Base-by-base conservation (phyloP, 1,140 invertebrate species). In the Vollenhovia emeryi region DNA sequence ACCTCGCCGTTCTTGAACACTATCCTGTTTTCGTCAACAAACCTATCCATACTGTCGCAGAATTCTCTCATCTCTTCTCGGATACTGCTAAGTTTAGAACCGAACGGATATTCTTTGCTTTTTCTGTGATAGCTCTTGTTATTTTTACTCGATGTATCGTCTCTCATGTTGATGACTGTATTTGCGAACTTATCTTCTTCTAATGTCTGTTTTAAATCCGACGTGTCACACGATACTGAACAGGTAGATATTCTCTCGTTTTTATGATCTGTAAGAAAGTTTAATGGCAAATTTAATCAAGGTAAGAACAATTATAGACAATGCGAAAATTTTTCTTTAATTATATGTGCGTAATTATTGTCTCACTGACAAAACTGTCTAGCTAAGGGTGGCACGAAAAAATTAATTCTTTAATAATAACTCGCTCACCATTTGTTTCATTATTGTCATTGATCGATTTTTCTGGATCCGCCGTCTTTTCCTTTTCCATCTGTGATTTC, bases 51-150 rank as follows among this genome's bases (percentile, higher is more conserved):
- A 13, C 59, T 64, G 1, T 36, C 59, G 40, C 85, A 90, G 68
- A 92, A 92, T 11, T 90, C 78, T 69, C 80, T 87, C 87, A 93
- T 92, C 8, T 90, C 91, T 66, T 88, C 75, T 18, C 91, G 91
- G 62, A 92, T 92, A 21, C 88, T 90, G 55, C 60, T 89, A 59
- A 90, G 30, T 55, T 87, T 82, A 21, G 40, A 60, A 55, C 59
- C 69, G 18, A 90, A 84, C 9, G 69, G 45, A 48, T 48, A 45
- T 0, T 40, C 24, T 11, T 75, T 52, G 1, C 43, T 57, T 45
- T 66, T 89, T 48, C 50, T 64, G 52, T 40, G 74, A 66, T 80
- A 84, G 80, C 62, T 76, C 5, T 78, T 60, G 24, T 73, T 85
- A 52, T 59, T 86, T 30, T 59, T 57, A 4, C 1, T 30, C 15